phyloP scores from a whole-genome alignment of 1,140 invertebrate species.

The Pseudoatta argentina region DNA sequence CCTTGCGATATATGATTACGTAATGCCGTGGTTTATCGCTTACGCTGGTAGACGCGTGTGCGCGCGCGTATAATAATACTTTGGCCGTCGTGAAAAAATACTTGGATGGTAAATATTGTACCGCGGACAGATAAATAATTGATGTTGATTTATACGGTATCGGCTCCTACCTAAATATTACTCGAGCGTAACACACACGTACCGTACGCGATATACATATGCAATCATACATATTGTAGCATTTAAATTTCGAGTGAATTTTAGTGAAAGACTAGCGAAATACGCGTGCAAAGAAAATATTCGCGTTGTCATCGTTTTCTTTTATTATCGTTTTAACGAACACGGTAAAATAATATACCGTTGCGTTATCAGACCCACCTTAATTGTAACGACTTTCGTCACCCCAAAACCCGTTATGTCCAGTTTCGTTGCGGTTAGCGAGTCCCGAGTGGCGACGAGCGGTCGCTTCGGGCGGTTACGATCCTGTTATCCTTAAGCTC shows the following conservation, averaged over 20 bases:
- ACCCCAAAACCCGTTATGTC: conserved; percentile 16
- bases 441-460: conserved; percentile 14
- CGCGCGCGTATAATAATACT: conserved; percentile 33
- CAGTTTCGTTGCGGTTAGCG: conserved; percentile 28
- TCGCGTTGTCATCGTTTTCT: not conserved
- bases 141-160: conserved; percentile 61
- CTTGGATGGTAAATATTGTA: conserved; percentile 47
- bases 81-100: conserved; percentile 49
- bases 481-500: conserved; percentile 67
- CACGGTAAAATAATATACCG: conserved; percentile 41
- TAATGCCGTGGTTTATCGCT: conserved; percentile 49
- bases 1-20: conserved; percentile 31
- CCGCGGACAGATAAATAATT: conserved; percentile 55
- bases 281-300: conserved; percentile 28
- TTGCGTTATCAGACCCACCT: not conserved
- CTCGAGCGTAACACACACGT: conserved; percentile 9
- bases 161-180: conserved; percentile 61
- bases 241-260: conserved; percentile 38
- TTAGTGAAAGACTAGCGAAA: not conserved
- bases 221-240: not conserved
- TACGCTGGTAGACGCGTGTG: not conserved
- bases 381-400: conserved; percentile 36
- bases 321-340: conserved; percentile 5
- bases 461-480: conserved; percentile 47
- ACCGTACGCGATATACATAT: not conserved